Evolutionary conservation across 2,113 vertebrate genomes (phyloP).

Genomic region (Chionis minor): DNA sequence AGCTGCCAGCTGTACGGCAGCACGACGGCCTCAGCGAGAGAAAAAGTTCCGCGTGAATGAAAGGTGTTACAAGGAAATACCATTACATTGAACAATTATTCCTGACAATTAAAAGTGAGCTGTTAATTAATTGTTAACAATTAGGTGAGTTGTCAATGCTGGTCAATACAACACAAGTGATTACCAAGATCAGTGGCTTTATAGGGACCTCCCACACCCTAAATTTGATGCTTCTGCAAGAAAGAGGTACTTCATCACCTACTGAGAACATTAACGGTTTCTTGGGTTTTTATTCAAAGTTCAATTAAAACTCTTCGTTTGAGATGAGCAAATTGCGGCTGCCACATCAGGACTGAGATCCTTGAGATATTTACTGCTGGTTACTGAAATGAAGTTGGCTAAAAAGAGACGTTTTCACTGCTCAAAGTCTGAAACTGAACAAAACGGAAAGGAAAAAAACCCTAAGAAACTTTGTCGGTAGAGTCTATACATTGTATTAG

Average conservation of each 20-base stretch:
- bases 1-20: background rate
- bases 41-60: rapidly evolving
- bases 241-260: background rate
- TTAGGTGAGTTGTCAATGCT: background rate
- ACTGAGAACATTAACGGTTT: conserved; percentile 21
- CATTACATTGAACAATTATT: background rate
- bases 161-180: background rate
- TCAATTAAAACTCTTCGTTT: background rate
- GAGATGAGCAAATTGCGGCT: background rate
- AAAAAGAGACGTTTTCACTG: background rate
- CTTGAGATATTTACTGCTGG: background rate
- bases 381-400: background rate
- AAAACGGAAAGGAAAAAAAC: background rate
- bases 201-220: background rate
- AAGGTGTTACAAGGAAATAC: background rate
- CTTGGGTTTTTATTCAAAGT: background rate
- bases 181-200: background rate
- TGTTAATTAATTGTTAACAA: background rate
- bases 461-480: background rate
- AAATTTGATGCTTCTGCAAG: background rate
- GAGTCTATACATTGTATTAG: background rate
- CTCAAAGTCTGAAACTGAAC: background rate
- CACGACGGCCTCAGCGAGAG: background rate
- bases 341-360: background rate
- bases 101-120: background rate